phyloP scores from a whole-genome alignment of 2,113 vertebrate genomes.

The Mobula birostris region DNA sequence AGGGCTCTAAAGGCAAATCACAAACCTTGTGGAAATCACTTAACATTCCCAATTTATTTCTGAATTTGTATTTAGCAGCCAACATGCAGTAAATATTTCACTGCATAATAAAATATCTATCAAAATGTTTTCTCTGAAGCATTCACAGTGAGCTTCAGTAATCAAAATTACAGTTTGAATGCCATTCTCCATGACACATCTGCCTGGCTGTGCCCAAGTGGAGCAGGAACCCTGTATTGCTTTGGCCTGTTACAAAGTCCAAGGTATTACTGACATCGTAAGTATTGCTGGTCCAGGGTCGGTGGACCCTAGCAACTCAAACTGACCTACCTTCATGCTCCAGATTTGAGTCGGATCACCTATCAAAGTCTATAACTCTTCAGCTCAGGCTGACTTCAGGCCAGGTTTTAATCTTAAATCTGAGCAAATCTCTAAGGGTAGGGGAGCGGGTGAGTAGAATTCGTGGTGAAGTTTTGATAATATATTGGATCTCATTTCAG shows the following conservation, averaged over 20 bases:
- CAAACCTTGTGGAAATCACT: no score
- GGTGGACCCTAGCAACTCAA: no score
- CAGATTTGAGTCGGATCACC: no score
- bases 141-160: not conserved
- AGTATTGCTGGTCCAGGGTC: no score
- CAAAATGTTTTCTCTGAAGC: not conserved
- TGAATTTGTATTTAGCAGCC: no score
- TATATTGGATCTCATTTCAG: not conserved
- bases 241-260: not conserved
- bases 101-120: no score
- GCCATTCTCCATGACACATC: not conserved
- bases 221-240: not conserved
- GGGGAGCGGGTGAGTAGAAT: not conserved
- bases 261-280: not conserved
- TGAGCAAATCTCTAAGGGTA: not conserved
- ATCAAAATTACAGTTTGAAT: not conserved
- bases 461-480: not conserved
- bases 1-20: not conserved
- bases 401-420: no score
- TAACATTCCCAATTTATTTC: no score
- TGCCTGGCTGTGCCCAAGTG: not conserved
- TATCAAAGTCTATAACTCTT: no score
- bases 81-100: no score
- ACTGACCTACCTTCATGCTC: no score
- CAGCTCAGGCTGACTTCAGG: no score